Evolutionary conservation across 2,888 invertebrate species (phyloP), one percentile per base, ranked within the genome.

Genomic region (Marronus borbonicus): DNA sequence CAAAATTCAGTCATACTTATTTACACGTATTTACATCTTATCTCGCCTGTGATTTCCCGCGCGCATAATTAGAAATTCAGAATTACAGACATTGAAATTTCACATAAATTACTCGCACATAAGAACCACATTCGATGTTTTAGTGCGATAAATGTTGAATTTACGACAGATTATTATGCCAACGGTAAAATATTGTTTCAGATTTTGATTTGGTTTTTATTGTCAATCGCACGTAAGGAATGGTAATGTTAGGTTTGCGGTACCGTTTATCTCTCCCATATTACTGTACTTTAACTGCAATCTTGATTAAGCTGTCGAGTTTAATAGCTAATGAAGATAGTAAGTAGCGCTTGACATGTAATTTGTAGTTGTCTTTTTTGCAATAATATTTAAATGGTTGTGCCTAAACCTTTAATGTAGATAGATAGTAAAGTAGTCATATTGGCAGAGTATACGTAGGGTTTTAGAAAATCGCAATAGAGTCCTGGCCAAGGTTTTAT

Each of bases 221-320:
- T 55, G 55, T 55, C 55, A 55, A 50, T 50, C 10, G 7, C 55
- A 7, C 17, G n/a, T 55, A 4, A 55, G 17, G 14, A n/a, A 14
- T 17, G 14, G 52, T 52, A 52, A 52, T 52, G 5, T 12, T 52
- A 52, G 52, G 52, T 52, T 52, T 17, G 52, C 5, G 52, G 52
- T 17, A 12, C 14, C 52, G 52, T 12, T 52, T 14, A 52, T 0
- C n/a, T 17, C 5, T 14, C 24, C 24, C 17, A 17, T 55, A 55
- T 55, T 55, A 55, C 55, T n/a, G 55, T 55, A 55, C n/a, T 55
- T 55, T 55, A 55, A 55, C 55, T 55, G 55, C 17, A 55, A 55
- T 55, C n/a, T 55, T n/a, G 17, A 55, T 55, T 5, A 17, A 55
- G 14, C 17, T 17, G 55, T 55, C 55, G 55, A 12, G 55, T 55